Evolutionary conservation across 2,113 vertebrate genomes (phyloP), one percentile per base, ranked within the genome.

Genomic region (Sebastes fasciatus): DNA sequence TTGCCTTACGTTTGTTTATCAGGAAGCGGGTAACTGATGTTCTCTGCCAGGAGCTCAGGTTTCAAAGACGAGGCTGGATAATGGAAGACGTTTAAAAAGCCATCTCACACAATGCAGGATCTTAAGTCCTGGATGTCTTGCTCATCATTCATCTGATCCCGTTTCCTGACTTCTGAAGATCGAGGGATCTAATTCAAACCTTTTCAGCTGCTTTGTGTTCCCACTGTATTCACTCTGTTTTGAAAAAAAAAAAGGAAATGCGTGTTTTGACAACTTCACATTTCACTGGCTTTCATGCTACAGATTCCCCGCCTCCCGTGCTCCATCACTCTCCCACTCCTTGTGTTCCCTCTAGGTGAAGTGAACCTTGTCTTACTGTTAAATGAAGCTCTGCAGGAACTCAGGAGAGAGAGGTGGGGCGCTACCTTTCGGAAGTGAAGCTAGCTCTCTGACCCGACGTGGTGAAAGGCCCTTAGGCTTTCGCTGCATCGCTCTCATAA

Each of bases 231-330:
- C 58, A 23, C 66, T 81, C 64, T 68, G 83, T 86, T 80, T 73
- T 42, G 16, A 13, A 84, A 86, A 66, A 48, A 13, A 46, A 65
- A 91, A 78, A 79, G 80, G 51, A 91, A 87, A 86, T 77, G 63
- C 81, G 74, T 93, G 89, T 94, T 95, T 90, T 91, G 93, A 93
- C 88, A 94, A 93, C 90, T 88, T 93, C 66, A 91, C 89, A 85
- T 92, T 52, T 94, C 85, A 80, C 66, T 66, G 82, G 66, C 84
- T 91, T 80, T 60, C 62, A 69, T 54, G 80, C 76, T 42, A 21
- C 43, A 62, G 63, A 6, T 52, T 73, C 65, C n/a, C 67, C 74
- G 6, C 55, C 72, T 52, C 79, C n/a, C 45, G 23, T 23, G 71
- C 83, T 82, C 75, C 73, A 17, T 78, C 75, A 48, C 73, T 73